phyloP scores from a whole-genome alignment of 1,140 invertebrate species.

The Aphis gossypii region DNA sequence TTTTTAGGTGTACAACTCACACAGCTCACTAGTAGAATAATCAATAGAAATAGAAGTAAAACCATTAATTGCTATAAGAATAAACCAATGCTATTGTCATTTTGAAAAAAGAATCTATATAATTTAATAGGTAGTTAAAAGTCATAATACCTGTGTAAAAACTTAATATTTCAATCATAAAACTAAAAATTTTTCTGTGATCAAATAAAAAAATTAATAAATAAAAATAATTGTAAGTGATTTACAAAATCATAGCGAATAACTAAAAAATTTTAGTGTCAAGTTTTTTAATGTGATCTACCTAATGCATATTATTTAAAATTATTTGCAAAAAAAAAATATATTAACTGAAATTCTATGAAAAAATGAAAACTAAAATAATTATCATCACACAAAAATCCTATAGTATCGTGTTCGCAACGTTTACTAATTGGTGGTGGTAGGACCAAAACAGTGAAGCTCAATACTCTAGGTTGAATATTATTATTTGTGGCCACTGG shows the following conservation, averaged over 20 bases:
- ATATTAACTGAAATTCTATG: too few relatives aligned
- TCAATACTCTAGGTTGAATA: background rate
- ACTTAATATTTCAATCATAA: background rate
- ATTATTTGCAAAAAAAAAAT: background rate
- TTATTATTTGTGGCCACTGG: background rate
- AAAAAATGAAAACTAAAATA: background rate
- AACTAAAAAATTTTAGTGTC: background rate
- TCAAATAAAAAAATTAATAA: background rate
- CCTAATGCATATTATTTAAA: background rate
- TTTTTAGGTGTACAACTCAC: too few relatives aligned
- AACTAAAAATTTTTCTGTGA: background rate
- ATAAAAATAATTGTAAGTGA: background rate
- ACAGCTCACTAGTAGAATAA: background rate
- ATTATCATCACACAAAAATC: background rate
- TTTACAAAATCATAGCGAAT: background rate
- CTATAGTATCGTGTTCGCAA: background rate
- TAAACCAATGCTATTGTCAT: background rate
- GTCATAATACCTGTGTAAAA: background rate
- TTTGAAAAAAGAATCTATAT: background rate
- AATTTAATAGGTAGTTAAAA: background rate
- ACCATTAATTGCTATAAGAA: background rate
- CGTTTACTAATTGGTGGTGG: background rate
- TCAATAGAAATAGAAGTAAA: background rate
- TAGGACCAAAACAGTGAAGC: background rate
- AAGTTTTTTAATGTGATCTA: background rate